phyloP scores from a whole-genome alignment of 2,888 invertebrate species.

The Macaria notata region DNA sequence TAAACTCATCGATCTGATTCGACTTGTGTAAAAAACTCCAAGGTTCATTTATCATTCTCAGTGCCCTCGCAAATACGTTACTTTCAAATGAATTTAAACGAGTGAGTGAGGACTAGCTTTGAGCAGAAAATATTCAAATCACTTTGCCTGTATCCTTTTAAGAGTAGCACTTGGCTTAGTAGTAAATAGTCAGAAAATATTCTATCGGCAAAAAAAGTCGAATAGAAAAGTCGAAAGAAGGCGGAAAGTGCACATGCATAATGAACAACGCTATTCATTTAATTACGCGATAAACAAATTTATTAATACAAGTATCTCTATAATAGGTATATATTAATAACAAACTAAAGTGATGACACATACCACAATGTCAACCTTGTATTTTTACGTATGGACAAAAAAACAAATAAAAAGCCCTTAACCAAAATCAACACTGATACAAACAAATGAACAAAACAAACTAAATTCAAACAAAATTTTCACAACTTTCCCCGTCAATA shows the following conservation, averaged over 20 bases:
- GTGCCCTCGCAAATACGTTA: conserved; percentile 40
- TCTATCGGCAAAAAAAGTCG: not conserved
- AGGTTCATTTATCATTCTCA: conserved; percentile 43
- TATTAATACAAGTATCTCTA: no score
- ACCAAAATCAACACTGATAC: no score
- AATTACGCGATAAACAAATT: no score
- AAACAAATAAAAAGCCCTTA: no score
- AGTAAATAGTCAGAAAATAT: not conserved
- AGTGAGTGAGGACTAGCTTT: conserved; percentile 8
- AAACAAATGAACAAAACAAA: no score
- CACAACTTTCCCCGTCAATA: conserved; percentile 43
- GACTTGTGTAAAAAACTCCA: conserved; percentile 30
- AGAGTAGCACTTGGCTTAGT: not conserved
- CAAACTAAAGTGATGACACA: no score
- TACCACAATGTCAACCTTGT: no score
- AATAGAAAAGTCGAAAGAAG: no score
- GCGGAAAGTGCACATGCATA: no score
- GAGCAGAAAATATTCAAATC: conserved; percentile 5
- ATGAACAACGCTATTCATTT: no score
- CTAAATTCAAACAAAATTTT: conserved; percentile 20
- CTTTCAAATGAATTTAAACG: conserved; percentile 33
- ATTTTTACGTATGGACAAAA: no score
- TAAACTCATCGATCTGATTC: conserved; percentile 36
- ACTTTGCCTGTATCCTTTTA: conserved; percentile 1
- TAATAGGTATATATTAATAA: no score